A percentile compares a stretch with the other conserved stretches of the same genome.
These are phyloP conservation scores for Lamellibrachia luymesi DNA, from an alignment of 1,140 invertebrate genomes.

Conservation along the genomic window DNA sequence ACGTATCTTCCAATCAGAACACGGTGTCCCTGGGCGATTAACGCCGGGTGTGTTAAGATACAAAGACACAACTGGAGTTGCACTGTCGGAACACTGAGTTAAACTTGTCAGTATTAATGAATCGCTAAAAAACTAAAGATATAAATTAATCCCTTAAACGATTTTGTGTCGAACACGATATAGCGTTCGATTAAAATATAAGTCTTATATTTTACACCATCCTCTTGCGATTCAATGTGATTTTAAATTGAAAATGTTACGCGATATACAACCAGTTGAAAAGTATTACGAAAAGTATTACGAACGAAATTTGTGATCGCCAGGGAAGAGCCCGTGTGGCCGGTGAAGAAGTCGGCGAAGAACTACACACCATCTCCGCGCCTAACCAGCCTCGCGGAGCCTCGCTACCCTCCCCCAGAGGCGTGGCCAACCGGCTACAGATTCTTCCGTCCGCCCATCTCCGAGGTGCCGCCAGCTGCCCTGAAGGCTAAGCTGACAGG, in stretches of 20 bases:
- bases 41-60: no score
- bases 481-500: conserved; percentile 29
- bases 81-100: no score
- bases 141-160: no score
- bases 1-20: no score
- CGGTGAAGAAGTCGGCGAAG: not conserved
- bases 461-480: conserved; percentile 31
- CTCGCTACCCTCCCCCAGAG: not conserved
- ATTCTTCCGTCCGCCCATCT: not conserved
- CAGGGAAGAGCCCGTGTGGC: not conserved
- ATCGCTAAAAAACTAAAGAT: no score
- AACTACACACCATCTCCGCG: not conserved
- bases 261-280: not conserved
- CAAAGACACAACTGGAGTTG: no score
- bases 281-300: not conserved
- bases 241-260: not conserved
- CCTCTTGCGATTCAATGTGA: not conserved
- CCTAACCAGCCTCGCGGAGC: not conserved
- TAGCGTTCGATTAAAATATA: no score
- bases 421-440: not conserved
- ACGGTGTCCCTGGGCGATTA: no score
- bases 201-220: not conserved
- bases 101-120: no score
- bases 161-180: no score
- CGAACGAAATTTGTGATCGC: not conserved